Percentiles rank a stretch among this genome's conserved stretches.
These are phyloP conservation scores for Conger conger DNA, from an alignment of 2,113 vertebrate species.

Conservation along the genomic window DNA sequence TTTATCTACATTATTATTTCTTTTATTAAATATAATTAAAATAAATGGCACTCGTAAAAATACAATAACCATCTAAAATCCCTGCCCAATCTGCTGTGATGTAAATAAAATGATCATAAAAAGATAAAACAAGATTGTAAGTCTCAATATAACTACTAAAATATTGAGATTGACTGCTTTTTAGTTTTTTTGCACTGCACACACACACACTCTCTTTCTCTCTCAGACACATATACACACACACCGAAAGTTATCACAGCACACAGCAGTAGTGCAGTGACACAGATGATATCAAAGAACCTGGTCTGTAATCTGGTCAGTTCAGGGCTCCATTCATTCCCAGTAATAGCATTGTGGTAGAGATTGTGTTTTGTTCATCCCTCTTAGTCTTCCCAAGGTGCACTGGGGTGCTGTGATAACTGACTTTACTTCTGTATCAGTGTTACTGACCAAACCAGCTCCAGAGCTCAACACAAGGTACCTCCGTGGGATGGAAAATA, in stretches of 20 bases:
- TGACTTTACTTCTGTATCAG: neutral
- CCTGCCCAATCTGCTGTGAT: too few species aligned
- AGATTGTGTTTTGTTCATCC: neutral
- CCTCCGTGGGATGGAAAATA: conserved; percentile 90
- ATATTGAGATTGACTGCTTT: too few species aligned
- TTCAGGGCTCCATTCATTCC: neutral
- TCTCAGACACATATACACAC: neutral
- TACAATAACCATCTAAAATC: too few species aligned
- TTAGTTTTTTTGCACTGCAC: neutral
- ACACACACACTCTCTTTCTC: neutral
- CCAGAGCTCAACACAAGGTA: conserved; percentile 40
- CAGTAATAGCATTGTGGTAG: neutral
- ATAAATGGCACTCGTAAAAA: too few species aligned
- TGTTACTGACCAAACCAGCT: neutral
- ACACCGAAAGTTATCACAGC: neutral
- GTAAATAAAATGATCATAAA: too few species aligned
- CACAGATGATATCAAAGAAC: neutral
- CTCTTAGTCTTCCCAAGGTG: neutral
- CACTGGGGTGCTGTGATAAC: neutral
- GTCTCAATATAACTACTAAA: too few species aligned
- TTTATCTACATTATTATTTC: too few species aligned
- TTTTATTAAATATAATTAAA: too few species aligned
- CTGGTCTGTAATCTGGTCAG: neutral
- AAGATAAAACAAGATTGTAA: too few species aligned
- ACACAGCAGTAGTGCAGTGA: neutral